Evolutionary conservation across 2,113 vertebrate species (phyloP), one percentile per base, ranked within the genome.

Genomic region (Gymnorhina tibicen): DNA sequence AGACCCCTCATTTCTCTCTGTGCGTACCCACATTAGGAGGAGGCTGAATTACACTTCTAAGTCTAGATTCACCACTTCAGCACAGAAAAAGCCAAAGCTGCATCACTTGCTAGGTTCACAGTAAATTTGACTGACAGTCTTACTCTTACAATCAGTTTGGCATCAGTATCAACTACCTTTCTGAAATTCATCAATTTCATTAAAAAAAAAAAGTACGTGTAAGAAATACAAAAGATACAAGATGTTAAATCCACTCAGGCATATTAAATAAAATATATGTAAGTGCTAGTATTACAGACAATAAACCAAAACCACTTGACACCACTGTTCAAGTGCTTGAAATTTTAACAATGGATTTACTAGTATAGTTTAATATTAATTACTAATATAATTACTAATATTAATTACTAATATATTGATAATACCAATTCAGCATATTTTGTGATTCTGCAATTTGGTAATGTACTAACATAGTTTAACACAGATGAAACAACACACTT

Each of bases 151-250:
- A 53, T 46, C 56, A 73, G 11, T 22, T 46, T 73, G 11, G 21
- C 21, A 11, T 44, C 39, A 53, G 19, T 72, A 75, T 23, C 33
- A 83, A 52, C 23, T n/a, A 13, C 6, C 30, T 76, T 85, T 56
- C 42, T 60, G 44, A 59, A 92, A 73, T 70, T 24, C 24, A 76
- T 59, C 9, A 9, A 39, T 88, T 67, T 33, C 20, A 35, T 22
- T 53, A 8, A 0, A 2, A n/a, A 42, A 33, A 52, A n/a, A 27
- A 47, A 4, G 6, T 10, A 10, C 2, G 13, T 21, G 33, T 64
- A 39, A 73, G 15, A 86, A 87, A 69, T n/a, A 42, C 11, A 21
- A 66, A 74, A 59, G 19, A 44, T 46, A 4, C 9, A 84, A 59
- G 32, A 17, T 28, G 16, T 30, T 55, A 73, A 68, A 91, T 76